These are phyloP conservation scores for Brassicogethes aeneus DNA, from an alignment of 2,888 invertebrate genomes.

Conservation along the genomic window DNA sequence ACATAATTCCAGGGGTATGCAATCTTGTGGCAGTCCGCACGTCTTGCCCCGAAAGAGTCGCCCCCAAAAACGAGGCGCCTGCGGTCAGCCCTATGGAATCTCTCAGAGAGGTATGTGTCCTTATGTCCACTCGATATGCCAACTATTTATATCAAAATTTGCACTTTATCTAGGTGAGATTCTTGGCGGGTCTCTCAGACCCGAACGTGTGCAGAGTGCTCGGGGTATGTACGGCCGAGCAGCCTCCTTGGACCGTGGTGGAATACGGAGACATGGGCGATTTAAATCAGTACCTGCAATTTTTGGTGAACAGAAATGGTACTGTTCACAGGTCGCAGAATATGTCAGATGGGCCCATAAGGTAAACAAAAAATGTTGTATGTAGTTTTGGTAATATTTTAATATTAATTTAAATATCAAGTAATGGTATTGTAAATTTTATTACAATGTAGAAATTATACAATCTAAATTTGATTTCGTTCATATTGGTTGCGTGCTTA, in stretches of 20 bases:
- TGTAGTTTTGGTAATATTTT: too few species aligned
- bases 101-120: conserved; percentile 58
- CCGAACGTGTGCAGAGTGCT: conserved; percentile 55
- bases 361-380: conserved; percentile 25
- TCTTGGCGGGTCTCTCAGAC: conserved; percentile 56
- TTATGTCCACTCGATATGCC: conserved; percentile 57
- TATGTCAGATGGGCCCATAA: conserved; percentile 32
- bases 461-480: too few species aligned
- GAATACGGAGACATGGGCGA: conserved; percentile 71
- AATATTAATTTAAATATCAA: too few species aligned
- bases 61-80: conserved; percentile 34
- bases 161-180: conserved; percentile 52
- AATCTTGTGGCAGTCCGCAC: conserved; percentile 49
- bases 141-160: conserved; percentile 57
- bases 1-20: conserved; percentile 42
- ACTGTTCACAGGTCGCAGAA: conserved; percentile 23
- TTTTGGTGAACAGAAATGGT: conserved; percentile 37
- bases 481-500: too few species aligned
- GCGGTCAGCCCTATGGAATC: conserved; percentile 36
- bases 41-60: conserved; percentile 36
- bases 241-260: conserved; percentile 59
- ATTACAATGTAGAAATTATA: too few species aligned
- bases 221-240: conserved; percentile 49
- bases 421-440: too few species aligned
- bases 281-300: conserved; percentile 57